These are phyloP conservation scores for Pan paniscus DNA, from an alignment of 2,113 vertebrate species.

Conservation along the genomic window DNA sequence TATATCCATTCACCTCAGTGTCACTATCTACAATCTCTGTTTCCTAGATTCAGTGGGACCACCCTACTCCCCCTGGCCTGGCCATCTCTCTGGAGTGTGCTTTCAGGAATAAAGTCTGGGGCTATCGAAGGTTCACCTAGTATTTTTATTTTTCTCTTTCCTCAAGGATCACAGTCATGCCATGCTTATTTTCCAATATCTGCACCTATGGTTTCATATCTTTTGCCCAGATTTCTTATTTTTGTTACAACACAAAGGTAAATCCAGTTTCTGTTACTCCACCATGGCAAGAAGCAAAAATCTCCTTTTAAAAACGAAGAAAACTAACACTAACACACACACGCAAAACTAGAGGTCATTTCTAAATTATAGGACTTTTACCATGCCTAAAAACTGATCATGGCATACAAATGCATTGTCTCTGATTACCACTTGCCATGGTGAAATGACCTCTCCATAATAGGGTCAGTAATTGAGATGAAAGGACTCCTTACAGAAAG, in stretches of 20 bases:
- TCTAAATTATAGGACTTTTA: not conserved
- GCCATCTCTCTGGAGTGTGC: not conserved
- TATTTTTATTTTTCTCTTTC: not conserved
- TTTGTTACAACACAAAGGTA: not conserved
- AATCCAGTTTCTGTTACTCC: not conserved
- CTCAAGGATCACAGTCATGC: not conserved
- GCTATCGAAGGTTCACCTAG: not conserved
- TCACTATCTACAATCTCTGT: not conserved
- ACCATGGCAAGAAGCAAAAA: not conserved
- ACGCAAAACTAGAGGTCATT: not conserved
- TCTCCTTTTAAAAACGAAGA: not conserved
- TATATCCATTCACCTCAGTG: not conserved
- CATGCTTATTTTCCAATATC: not conserved
- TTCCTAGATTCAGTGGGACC: not conserved
- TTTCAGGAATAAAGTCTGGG: not conserved
- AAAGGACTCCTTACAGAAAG: too few relatives aligned
- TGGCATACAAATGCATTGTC: not conserved
- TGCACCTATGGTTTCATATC: not conserved
- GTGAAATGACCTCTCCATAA: too few relatives aligned
- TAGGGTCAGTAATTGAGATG: too few relatives aligned
- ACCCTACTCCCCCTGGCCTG: too few relatives aligned
- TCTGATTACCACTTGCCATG: too few relatives aligned
- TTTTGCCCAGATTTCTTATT: not conserved
- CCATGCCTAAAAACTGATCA: not conserved
- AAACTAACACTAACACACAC: not conserved